A percentile compares a stretch with the other conserved stretches of the same genome.
Conservation (phyloP, 1,140 invertebrate genomes). For the Zeugodacus cucurbitae region DNA sequence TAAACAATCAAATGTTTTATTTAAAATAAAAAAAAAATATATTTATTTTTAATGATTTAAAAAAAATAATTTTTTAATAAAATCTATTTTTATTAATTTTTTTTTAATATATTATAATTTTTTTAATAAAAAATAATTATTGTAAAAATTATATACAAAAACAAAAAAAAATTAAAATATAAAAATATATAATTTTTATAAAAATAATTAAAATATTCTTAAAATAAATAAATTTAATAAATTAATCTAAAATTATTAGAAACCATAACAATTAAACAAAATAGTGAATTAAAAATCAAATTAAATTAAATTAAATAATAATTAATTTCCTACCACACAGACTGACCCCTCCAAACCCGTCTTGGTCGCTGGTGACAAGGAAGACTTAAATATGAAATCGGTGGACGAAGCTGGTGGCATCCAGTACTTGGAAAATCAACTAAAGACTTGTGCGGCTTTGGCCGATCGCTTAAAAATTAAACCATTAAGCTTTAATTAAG, state of each 20-base stretch:
- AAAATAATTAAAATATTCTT: background rate
- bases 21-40: too few species aligned
- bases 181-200: background rate
- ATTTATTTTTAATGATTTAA: too few species aligned
- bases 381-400: slow-evolving; percentile 74
- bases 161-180: background rate
- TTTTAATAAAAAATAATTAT: too few species aligned
- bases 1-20: background rate
- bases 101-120: too few species aligned
- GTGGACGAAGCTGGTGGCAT: slow-evolving; percentile 80
- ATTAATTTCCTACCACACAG: slow-evolving; percentile 63
- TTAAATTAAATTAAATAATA: background rate
- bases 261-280: too few species aligned
- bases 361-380: slow-evolving; percentile 87
- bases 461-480: slow-evolving; percentile 70
- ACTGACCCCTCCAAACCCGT: slow-evolving; percentile 75
- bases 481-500: slow-evolving; percentile 66
- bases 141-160: background rate
- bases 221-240: too few species aligned
- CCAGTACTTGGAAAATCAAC: slow-evolving; percentile 80
- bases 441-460: slow-evolving; percentile 70
- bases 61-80: too few species aligned
- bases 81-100: too few species aligned
- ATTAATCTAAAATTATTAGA: too few species aligned
- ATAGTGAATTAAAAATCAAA: background rate